A percentile compares a stretch with the other conserved stretches of the same genome.
Conservation (phyloP, 1,140 invertebrate species). For the Brachionus manjavacas region DNA sequence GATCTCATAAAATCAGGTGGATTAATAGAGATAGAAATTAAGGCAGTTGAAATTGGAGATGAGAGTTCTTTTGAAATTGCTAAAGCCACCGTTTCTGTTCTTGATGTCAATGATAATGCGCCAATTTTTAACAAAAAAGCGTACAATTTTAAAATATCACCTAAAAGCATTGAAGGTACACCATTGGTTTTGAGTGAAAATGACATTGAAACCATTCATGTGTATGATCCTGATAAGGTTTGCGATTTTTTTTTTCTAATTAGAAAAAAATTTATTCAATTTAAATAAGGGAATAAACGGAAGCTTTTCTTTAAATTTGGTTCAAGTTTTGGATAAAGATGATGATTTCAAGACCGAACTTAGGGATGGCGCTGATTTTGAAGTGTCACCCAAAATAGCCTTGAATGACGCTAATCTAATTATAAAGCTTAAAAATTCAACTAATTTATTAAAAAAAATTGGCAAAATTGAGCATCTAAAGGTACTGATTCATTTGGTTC, state of each 20-base stretch:
- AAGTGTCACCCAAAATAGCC: constrained; percentile 15
- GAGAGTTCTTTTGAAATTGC: constrained; percentile 58
- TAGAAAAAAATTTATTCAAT: constrained; percentile 51
- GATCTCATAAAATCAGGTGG: neutral
- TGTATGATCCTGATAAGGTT: constrained; percentile 45
- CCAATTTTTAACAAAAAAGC: constrained; percentile 74
- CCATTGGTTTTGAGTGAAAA: constrained; percentile 60
- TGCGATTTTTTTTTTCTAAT: constrained; percentile 14
- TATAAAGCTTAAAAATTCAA: constrained; percentile 21
- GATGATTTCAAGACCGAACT: neutral
- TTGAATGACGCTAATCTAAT: constrained; percentile 38
- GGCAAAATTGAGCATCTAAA: neutral
- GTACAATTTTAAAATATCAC: constrained; percentile 64
- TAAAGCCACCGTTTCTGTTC: constrained; percentile 74
- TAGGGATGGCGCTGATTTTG: neutral
- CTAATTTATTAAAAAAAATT: constrained; percentile 9
- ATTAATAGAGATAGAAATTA: constrained; percentile 3
- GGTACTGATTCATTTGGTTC: neutral
- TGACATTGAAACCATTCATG: constrained; percentile 25
- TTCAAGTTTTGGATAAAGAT: neutral
- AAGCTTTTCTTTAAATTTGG: constrained; percentile 17
- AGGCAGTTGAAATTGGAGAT: constrained; percentile 1
- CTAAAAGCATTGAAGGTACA: constrained; percentile 76
- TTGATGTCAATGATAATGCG: constrained; percentile 88
- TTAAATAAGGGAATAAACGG: neutral